Conservation (phyloP, 2,888 invertebrate species). For the Coleophora flavipennella region DNA sequence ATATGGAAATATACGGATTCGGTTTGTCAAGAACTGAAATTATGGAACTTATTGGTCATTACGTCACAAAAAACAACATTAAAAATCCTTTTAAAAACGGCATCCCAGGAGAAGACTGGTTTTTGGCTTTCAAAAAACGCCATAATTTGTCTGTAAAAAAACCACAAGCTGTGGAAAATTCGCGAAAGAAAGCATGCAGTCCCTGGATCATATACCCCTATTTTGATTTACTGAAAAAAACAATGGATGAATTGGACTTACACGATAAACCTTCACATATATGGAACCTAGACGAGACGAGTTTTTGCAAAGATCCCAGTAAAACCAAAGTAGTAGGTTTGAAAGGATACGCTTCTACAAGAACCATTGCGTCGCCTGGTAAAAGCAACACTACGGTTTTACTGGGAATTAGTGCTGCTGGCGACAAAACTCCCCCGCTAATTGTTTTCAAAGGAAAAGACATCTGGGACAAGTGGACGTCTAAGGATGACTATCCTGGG, state of each 20-base stretch:
- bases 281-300: too few relatives aligned
- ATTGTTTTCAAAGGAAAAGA: neutral
- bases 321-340: conserved; percentile 1
- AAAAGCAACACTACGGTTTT: neutral
- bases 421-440: neutral
- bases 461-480: neutral
- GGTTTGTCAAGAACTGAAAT: conserved; percentile 29
- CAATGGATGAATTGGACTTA: neutral
- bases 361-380: neutral
- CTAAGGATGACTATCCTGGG: neutral
- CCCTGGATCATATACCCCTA: conserved; percentile 16
- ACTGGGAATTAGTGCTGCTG: neutral
- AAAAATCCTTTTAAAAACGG: conserved; percentile 15
- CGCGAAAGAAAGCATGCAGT: too few relatives aligned
- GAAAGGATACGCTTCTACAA: neutral
- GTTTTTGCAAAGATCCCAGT: neutral
- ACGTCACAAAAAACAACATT: conserved; percentile 18
- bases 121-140: conserved; percentile 13
- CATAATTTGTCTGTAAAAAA: conserved; percentile 15
- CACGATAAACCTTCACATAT: neutral
- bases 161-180: conserved; percentile 18
- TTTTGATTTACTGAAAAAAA: conserved; percentile 7
- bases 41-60: conserved; percentile 22
- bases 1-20: conserved; percentile 28
- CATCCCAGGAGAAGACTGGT: conserved; percentile 15